phyloP scores from a whole-genome alignment of 2,797 vertebrate genomes.

The Nothura maculosa region DNA sequence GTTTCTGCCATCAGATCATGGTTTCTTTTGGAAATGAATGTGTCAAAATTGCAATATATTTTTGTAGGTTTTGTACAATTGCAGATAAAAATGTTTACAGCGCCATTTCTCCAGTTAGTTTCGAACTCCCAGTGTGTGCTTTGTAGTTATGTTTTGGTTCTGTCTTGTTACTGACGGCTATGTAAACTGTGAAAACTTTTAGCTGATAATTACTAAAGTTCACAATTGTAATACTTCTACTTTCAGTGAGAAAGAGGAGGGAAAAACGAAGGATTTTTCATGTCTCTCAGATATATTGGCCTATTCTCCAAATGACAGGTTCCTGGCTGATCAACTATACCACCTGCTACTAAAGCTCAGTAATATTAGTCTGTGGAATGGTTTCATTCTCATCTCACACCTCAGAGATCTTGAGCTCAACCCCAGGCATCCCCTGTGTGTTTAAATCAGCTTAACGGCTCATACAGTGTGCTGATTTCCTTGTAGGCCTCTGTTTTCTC shows the following conservation, averaged over 20 bases:
- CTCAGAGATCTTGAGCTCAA: constrained; percentile 90
- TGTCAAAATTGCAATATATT: constrained; percentile 1
- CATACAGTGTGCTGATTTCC: constrained; percentile 93
- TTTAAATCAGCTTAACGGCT: constrained; percentile 98
- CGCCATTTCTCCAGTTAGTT: not conserved
- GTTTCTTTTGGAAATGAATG: not conserved
- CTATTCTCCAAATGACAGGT: constrained; percentile 87
- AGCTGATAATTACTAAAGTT: constrained; percentile 76
- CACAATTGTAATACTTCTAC: constrained; percentile 65
- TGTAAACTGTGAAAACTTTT: constrained; percentile 56
- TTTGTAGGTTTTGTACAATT: not conserved
- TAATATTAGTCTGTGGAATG: constrained; percentile 90
- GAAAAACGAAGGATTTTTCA: constrained; percentile 78
- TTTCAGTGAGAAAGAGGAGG: constrained; percentile 54
- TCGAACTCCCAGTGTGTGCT: not conserved
- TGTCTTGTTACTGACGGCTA: constrained; percentile 2
- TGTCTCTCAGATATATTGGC: constrained; percentile 85
- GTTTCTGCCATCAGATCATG: not conserved
- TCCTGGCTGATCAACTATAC: constrained; percentile 90
- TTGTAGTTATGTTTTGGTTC: constrained; percentile 11
- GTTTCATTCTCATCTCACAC: constrained; percentile 88
- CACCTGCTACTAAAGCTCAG: constrained; percentile 89
- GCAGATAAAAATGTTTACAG: not conserved
- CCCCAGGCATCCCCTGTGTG: constrained; percentile 92
- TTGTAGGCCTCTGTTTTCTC: constrained; percentile 95